Base-by-base conservation (phyloP, 1,140 invertebrate genomes). In the Drosophila grimshawi region DNA sequence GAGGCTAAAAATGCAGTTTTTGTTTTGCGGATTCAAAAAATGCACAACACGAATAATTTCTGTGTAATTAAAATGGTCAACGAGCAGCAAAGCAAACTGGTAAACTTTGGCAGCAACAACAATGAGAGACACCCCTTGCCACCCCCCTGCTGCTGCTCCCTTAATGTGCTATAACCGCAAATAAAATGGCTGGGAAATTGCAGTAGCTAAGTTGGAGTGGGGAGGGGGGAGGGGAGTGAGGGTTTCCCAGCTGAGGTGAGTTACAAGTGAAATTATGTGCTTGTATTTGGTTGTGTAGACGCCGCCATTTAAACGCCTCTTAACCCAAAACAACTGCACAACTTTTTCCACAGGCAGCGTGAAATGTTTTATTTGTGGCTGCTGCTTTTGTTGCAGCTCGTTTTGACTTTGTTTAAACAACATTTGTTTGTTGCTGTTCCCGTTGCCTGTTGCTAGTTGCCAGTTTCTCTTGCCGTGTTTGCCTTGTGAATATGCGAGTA, bases 141-240 rank as follows among this genome's bases (percentile, higher is more conserved):
- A 2, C 2, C 19, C 19, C 19, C 19, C 19, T 19, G 1, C 19
- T 19, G 19, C 19, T 0, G 19, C 39, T 41, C 6, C 77, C 74
- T 86, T 79, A 86, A 86, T 86, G 82, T 88, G 80, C 82, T 65
- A 88, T 83, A 86, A 86, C 82, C 83, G 83, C 82, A 86, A 86
- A 86, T 86, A 86, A 88, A 88, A 88, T 81, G 83, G 80, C 69
- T 80, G 69, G 85, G 85, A 88, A 88, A 89, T 89, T 88, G 83
- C 59, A 83, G 53, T 46, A 67, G 19, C 19, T 19, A 51, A 27
- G 43, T 11, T 41, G 45, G 32, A 7, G 35, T 35, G 45, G 35
- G n/a, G 37, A 52, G 27, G 32, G 1, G 39, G 29, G 11, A 49
- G 3, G 55, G 19, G 53, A 8, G 2, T 41, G 11, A 41, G 27